Evolutionary conservation across 2,113 vertebrate genomes (phyloP), one percentile per base, ranked within the genome.

Genomic region (Bostrychus sinensis): DNA sequence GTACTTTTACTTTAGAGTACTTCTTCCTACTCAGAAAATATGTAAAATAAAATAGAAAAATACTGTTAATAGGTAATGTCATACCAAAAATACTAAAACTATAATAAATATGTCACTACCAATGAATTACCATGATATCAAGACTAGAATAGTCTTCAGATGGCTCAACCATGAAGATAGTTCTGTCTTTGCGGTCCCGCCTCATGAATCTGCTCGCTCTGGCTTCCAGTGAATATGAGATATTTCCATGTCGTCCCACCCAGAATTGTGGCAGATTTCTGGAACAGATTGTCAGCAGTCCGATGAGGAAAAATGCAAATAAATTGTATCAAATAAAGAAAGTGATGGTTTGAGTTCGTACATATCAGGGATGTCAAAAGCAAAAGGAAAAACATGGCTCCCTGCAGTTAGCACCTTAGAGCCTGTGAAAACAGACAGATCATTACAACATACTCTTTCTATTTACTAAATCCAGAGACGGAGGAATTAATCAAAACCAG

Each of bases 211-310:
- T 70, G 76, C 36, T 81, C 88, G 57, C 89, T 54, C 58, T 78
- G 55, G 88, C 80, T 59, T 64, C 62, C 56, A 91, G 53, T 67
- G 62, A 86, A 2, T 89, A 91, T 12, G 45, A 46, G 14, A 89
- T 72, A n/a, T 74, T 79, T 11, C 88, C 89, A 72, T 80, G 87
- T 68, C 83, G 84, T 20, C 89, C 88, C 26, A 73, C 41, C 51
- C 76, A 89, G 7, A 81, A 86, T 12, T 85, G 88, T 54, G 89
- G 89, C 86, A 91, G 87, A 12, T 86, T 84, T 65, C 89, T 91
- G 72, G 9, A 30, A 36, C 20, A 48, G 7, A 17, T 4, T 19
- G 65, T 23, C 1, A 14, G 0, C 22, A 12, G 42, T 36, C 45
- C 13, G 12, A 23, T n/a, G n/a, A n/a, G n/a, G n/a, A n/a, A n/a